phyloP scores from a whole-genome alignment of 2,113 vertebrate genomes.

The Holacanthus passer region DNA sequence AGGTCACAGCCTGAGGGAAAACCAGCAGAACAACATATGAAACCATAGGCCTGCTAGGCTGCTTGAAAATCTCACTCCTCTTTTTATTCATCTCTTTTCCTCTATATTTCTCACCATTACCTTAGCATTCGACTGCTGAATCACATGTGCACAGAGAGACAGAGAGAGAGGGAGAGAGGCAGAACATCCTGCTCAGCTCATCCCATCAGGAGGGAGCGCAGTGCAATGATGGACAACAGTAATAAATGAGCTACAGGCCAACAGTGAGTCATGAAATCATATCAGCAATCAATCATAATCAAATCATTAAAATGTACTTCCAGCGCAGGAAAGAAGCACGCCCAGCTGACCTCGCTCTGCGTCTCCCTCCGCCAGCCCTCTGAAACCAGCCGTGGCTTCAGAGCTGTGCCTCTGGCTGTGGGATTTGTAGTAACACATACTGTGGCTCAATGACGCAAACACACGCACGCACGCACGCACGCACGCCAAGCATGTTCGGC shows the following conservation, averaged over 20 bases:
- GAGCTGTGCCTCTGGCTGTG: constrained; percentile 14
- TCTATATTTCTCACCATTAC: neutral
- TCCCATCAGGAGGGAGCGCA: constrained; percentile 34
- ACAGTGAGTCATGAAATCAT: constrained; percentile 77
- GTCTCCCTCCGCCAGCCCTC: constrained; percentile 18
- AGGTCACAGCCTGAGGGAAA: constrained; percentile 29
- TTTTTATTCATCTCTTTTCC: neutral
- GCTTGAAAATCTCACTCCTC: constrained; percentile 1
- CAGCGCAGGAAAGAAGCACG: constrained; percentile 47
- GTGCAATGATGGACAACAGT: constrained; percentile 68
- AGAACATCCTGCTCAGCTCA: constrained; percentile 34
- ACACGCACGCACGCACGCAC: constrained; percentile 8
- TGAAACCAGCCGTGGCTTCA: constrained; percentile 33
- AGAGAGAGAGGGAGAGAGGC: constrained; percentile 12
- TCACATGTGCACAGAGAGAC: neutral
- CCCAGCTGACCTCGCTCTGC: constrained; percentile 34
- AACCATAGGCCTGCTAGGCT: neutral
- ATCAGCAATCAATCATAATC: constrained; percentile 79
- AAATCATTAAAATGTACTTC: constrained; percentile 76
- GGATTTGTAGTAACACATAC: constrained; percentile 43
- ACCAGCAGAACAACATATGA: constrained; percentile 6
- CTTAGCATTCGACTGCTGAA: neutral
- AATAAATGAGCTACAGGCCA: constrained; percentile 78
- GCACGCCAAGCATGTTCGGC: constrained; percentile 23
- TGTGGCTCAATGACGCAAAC: constrained; percentile 30